These are phyloP conservation scores for Rhinichthys osculus DNA, from an alignment of 2,797 vertebrate genomes.

Conservation along the genomic window DNA sequence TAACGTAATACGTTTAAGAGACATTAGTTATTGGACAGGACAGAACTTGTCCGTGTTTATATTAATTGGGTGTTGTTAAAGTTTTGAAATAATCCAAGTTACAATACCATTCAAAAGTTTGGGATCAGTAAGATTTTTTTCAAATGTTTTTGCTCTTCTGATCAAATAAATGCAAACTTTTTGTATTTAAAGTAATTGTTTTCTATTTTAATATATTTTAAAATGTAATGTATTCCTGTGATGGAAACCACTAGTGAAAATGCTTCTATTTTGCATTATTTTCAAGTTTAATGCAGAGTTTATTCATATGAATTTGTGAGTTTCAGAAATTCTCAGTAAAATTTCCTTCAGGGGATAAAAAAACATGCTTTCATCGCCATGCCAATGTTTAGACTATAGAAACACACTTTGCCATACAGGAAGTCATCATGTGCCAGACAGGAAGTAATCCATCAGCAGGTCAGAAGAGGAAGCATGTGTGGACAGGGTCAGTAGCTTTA, in stretches of 20 bases:
- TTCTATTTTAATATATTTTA: not conserved
- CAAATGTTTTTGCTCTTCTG: not conserved
- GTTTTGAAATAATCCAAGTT: not conserved
- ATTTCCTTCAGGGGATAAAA: conserved; percentile 57
- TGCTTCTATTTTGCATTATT: not conserved
- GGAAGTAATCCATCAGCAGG: conserved; percentile 83
- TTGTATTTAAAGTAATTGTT: too few relatives aligned
- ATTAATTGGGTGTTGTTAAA: not conserved
- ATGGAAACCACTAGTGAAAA: not conserved
- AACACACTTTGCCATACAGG: conserved; percentile 26
- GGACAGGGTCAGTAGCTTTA: conserved; percentile 44
- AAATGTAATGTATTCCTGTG: not conserved
- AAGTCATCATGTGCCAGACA: conserved; percentile 75
- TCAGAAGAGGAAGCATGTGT: conserved; percentile 20
- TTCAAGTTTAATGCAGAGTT: not conserved
- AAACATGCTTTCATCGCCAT: conserved; percentile 79
- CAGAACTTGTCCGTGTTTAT: conserved; percentile 16
- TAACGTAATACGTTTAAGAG: conserved; percentile 22
- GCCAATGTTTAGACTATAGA: conserved; percentile 64
- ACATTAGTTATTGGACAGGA: conserved; percentile 29
- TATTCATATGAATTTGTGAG: not conserved
- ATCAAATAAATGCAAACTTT: not conserved
- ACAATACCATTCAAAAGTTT: not conserved
- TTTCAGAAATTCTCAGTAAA: not conserved
- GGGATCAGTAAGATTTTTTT: not conserved